Base-by-base conservation (phyloP, 92 coral and sea anemone species). In the Porites lobata region DNA sequence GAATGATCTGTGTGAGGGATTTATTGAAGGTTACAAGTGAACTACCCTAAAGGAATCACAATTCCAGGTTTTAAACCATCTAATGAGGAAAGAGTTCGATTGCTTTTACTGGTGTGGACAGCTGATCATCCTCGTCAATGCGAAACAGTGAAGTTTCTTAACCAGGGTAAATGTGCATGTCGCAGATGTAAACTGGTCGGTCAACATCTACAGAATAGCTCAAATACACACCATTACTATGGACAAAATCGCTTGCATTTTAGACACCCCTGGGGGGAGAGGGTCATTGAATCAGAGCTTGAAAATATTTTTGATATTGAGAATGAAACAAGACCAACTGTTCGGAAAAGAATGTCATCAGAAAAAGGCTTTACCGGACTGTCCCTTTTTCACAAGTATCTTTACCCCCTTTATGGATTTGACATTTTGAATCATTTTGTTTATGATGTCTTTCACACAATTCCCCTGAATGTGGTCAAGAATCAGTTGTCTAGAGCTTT, bases 41-140 rank as follows among this genome's bases (percentile, higher is more conserved):
- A 65, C 84, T 86, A 80, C 78, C 94, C 69, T 9, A 58, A n/a
- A 50, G 94, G 50, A 19, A 65, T 90, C 61, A 11, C 77, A 14
- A 82, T 90, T 20, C 14, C 52, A 47, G 79, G 65, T 18, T 82
- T 72, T 68, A 50, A 77, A 59, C 79, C 58, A 2, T 66, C 84
- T 6, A 15, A 79, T 4, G 76, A 61, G 50, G 90, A 57, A 62
- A 83, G 38, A 47, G 83, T 92, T 19, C 73, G 88, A 54, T 17
- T 86, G 11, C 63, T 91, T 47, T 57, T 93, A 20, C 65, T 93
- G 72, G 72, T 87, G 82, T 93, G 82, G 86, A 78, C 94, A 64
- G 94, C 81, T 26, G 96, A 94, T 81, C 94, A 94, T 68, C 96
- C 96, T 56, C 93, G 92, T 8, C 91, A 88, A 24, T 94, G 96